Evolutionary conservation across 2,888 invertebrate genomes (phyloP), one percentile per base, ranked within the genome.

Genomic region (Stenurella melanura): DNA sequence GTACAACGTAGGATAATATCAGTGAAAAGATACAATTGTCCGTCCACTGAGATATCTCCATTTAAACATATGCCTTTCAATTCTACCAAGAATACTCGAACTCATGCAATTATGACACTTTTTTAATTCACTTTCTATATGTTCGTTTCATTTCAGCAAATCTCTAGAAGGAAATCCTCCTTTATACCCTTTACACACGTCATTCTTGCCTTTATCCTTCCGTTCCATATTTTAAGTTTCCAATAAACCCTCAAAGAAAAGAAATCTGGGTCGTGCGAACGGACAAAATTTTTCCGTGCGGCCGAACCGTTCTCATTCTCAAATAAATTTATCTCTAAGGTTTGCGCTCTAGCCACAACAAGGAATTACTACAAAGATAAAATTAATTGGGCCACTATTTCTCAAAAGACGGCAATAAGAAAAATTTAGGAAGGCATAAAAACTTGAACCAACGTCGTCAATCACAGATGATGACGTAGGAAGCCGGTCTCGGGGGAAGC

Each of bases 361-460:
- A 50, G 50, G 50, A 50, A 50, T 50, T 50, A 50, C 50, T 50
- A 50, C 50, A 50, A 50, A 50, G 50, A 50, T 50, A 17, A 50
- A 50, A 50, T 50, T 50, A 50, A 50, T 50, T n/a, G 50, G 50
- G 50, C 50, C 12, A 50, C 50, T 50, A 50, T 50, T 50, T 50
- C 50, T n/a, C 50, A 50, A 50, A 50, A n/a, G 50, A 50, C 50
- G 15, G n/a, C 50, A 50, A 50, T n/a, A 50, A 50, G 50, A 50
- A 50, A 50, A 50, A 50, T 50, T 50, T 50, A 50, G 50, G 50
- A 50, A 50, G 50, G 50, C 50, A 17, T 50, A 50, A 50, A 17
- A 50, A 17, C 50, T 50, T 50, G 50, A 50, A 17, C 50, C 50
- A 50, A 50, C 50, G 6, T 50, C 50, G 50, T 50, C 50, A 50